Conservation (phyloP, 2,797 vertebrate genomes). For the Sarcoramphus papa region DNA sequence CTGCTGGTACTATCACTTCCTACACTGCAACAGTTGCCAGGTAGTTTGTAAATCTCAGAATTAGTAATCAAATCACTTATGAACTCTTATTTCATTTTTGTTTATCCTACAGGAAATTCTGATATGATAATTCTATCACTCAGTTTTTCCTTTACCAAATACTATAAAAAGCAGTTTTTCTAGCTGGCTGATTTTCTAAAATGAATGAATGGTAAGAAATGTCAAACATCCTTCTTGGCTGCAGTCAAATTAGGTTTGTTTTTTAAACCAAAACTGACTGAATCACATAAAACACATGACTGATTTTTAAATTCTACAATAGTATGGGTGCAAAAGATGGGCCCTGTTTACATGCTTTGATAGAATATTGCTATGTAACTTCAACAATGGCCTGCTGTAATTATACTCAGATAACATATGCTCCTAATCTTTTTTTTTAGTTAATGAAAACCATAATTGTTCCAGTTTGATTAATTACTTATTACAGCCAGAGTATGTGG, state of each 20-base stretch:
- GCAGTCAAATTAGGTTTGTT: constrained; percentile 27
- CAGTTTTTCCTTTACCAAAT: neutral
- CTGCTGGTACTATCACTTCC: neutral
- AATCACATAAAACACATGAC: constrained; percentile 46
- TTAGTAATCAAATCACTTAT: neutral
- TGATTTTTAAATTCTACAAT: constrained; percentile 49
- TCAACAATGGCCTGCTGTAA: constrained; percentile 23
- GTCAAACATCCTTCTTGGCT: constrained; percentile 49
- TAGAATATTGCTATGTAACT: neutral
- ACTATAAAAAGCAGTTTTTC: constrained; percentile 42
- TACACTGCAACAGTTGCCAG: neutral
- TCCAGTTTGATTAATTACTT: constrained; percentile 52
- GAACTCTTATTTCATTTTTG: constrained; percentile 30
- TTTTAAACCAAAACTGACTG: neutral
- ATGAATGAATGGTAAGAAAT: constrained; percentile 46
- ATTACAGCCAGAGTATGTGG: neutral
- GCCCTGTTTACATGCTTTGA: constrained; percentile 30
- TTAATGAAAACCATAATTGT: constrained; percentile 60
- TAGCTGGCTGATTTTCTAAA: constrained; percentile 44
- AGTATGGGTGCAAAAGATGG: constrained; percentile 24
- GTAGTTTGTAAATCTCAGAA: neutral
- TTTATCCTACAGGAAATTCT: constrained; percentile 46
- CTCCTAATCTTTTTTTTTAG: neutral
- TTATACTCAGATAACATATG: constrained; percentile 11
- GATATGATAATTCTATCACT: constrained; percentile 32